Evolutionary conservation across 2,797 vertebrate genomes (phyloP).

Genomic region (Monodelphis domestica): DNA sequence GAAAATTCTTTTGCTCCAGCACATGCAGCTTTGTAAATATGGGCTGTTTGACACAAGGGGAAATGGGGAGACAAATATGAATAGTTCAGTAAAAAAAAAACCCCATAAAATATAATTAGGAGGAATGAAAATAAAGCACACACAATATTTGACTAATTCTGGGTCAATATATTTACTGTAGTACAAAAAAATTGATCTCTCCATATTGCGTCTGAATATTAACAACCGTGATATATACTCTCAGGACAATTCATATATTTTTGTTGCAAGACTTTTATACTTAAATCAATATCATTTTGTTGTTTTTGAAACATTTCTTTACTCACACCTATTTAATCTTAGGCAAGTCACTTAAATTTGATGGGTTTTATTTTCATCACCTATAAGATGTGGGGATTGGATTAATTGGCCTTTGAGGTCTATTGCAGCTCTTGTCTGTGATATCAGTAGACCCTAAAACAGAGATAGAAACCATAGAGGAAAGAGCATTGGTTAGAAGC

Average conservation of each 20-base stretch:
- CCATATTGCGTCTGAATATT: neutral
- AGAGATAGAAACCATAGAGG: neutral
- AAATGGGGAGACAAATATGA: neutral
- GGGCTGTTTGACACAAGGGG: neutral
- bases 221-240: neutral
- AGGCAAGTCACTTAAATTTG: neutral
- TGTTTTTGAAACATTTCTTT: neutral
- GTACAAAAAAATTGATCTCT: neutral
- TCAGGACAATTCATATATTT: neutral
- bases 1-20: neutral
- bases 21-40: neutral
- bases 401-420: neutral
- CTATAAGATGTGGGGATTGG: neutral
- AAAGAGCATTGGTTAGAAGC: neutral
- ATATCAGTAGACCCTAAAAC: neutral
- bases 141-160: neutral
- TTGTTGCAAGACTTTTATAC: neutral
- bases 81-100: neutral
- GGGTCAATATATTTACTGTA: neutral
- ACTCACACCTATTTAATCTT: neutral
- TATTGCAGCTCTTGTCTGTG: neutral
- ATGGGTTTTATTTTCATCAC: neutral
- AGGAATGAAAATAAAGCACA: neutral
- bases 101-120: neutral
- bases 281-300: neutral